Evolutionary conservation across 2,888 invertebrate species (phyloP).

Genomic region (Halictus quadricinctus): DNA sequence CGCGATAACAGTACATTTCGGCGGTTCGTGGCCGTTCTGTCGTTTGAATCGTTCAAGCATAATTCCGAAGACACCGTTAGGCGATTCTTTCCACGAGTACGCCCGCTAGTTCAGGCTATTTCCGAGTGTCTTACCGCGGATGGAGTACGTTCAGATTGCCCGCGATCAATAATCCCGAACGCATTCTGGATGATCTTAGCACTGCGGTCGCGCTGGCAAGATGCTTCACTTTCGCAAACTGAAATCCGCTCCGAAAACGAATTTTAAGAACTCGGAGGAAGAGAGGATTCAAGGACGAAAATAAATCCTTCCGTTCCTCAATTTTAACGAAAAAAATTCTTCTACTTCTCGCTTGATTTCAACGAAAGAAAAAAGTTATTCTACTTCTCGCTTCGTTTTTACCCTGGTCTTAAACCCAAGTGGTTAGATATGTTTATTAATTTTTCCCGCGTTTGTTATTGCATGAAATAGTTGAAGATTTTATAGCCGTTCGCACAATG

Average conservation of each 20-base stretch:
- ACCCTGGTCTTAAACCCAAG: too few relatives aligned
- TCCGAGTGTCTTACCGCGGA: neutral
- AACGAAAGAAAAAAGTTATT: too few relatives aligned
- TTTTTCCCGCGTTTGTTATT: neutral
- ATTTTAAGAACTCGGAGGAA: neutral
- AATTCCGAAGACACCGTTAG: slow-evolving; percentile 42
- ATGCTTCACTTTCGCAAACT: neutral
- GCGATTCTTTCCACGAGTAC: neutral
- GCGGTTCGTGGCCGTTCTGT: slow-evolving; percentile 28
- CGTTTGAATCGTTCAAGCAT: neutral
- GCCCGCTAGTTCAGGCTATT: neutral
- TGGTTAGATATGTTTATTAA: too few relatives aligned
- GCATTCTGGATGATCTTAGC: neutral
- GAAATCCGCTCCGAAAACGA: neutral
- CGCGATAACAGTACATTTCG: slow-evolving; percentile 46
- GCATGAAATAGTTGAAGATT: neutral
- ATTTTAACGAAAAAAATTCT: too few relatives aligned
- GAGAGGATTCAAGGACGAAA: too few relatives aligned
- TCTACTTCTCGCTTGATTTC: too few relatives aligned
- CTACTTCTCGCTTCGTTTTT: too few relatives aligned
- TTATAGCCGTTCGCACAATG: neutral
- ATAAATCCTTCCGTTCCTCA: too few relatives aligned
- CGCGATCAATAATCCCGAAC: slow-evolving; percentile 13
- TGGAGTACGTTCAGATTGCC: neutral
- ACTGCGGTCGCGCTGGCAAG: neutral